Conservation (phyloP, 2,888 invertebrate genomes). For the Brachypalpus laphriformis region DNA sequence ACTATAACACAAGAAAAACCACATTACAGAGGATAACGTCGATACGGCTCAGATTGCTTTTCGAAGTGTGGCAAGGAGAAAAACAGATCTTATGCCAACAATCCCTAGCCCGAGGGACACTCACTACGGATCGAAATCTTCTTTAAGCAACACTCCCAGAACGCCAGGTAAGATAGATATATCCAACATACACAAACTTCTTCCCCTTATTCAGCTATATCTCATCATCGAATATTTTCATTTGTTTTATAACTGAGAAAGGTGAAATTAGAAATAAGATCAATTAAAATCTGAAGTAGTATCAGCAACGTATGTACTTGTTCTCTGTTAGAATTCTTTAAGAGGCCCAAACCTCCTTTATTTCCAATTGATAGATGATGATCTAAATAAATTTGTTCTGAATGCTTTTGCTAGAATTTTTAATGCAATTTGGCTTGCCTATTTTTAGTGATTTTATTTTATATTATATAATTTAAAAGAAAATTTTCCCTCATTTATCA, state of each 20-base stretch:
- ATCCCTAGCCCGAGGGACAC: conserved; percentile 89
- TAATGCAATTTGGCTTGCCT: conserved; percentile 67
- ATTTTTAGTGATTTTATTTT: conserved; percentile 63
- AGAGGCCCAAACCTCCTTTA: conserved; percentile 13
- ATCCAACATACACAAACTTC: conserved; percentile 24
- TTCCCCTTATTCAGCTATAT: conserved; percentile 58
- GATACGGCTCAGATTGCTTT: conserved; percentile 86
- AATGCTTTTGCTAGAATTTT: conserved; percentile 71
- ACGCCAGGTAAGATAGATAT: conserved; percentile 83
- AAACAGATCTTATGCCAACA: conserved; percentile 96
- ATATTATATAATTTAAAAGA: conserved; percentile 67
- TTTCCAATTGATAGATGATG: conserved; percentile 45
- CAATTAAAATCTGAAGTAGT: conserved; percentile 45
- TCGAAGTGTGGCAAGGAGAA: conserved; percentile 91
- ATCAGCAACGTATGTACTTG: conserved; percentile 46
- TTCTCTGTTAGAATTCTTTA: conserved; percentile 45
- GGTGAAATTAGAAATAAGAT: conserved; percentile 32
- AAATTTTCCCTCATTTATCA: conserved; percentile 69
- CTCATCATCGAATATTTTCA: conserved; percentile 40
- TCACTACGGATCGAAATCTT: conserved; percentile 84
- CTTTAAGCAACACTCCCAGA: conserved; percentile 83
- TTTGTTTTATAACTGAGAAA: conserved; percentile 50
- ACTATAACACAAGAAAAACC: conserved; percentile 68
- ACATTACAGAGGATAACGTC: conserved; percentile 82
- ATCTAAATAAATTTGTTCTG: conserved; percentile 44